Percentiles rank a stretch among this genome's conserved stretches.
Conservation (phyloP, 92 coral and sea anemone genomes). For the Zoanthus sociatus region DNA sequence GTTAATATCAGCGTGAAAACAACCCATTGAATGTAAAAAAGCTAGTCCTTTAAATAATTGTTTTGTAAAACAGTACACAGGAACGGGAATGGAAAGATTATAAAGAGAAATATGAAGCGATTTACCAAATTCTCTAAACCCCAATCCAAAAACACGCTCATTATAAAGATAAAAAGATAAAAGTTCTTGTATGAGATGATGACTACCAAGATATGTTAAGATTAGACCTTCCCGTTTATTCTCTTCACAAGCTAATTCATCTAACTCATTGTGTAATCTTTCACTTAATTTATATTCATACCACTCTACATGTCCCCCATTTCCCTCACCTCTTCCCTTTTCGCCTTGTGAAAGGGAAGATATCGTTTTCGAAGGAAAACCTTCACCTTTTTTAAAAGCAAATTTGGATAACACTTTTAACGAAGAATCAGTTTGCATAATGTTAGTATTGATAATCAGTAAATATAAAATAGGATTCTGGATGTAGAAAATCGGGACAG, state of each 20-base stretch:
- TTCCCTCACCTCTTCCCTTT: no score
- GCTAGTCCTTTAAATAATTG: neutral
- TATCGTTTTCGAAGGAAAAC: neutral
- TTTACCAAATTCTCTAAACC: neutral
- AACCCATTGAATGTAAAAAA: neutral
- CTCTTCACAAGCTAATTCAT: neutral
- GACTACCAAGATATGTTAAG: neutral
- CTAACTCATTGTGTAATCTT: neutral
- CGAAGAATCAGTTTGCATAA: neutral
- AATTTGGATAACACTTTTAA: neutral
- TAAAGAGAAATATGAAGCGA: neutral
- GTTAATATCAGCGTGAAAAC: conserved; percentile 16
- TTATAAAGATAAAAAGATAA: neutral
- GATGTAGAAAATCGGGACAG: neutral
- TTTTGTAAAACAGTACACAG: neutral
- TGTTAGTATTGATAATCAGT: neutral
- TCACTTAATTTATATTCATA: neutral
- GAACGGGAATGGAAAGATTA: neutral
- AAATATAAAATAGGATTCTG: neutral
- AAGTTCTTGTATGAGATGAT: neutral
- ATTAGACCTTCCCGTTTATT: neutral
- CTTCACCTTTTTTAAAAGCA: neutral
- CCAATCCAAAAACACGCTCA: neutral
- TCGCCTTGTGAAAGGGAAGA: neutral
- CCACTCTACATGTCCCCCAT: neutral